A percentile compares a stretch with the other conserved stretches of the same genome.
These are phyloP conservation scores for Cyanoliseus patagonus DNA, from an alignment of 2,113 vertebrate genomes.

Conservation along the genomic window DNA sequence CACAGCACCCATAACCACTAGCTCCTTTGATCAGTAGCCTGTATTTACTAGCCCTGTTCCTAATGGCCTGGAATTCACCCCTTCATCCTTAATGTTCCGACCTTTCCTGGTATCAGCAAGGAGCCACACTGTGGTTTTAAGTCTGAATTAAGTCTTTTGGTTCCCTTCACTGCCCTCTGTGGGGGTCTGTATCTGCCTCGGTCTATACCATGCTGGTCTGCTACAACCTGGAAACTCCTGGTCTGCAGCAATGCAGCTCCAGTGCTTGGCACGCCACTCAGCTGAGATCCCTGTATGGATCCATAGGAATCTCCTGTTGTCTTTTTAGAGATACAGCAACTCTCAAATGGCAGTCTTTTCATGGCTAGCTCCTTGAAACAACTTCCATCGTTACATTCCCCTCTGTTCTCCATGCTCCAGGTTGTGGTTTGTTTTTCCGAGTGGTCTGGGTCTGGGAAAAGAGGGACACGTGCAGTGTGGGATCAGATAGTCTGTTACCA, in stretches of 20 bases:
- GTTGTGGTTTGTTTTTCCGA: background rate
- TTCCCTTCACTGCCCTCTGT: background rate
- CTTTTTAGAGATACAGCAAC: background rate
- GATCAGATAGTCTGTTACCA: background rate
- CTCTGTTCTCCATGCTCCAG: background rate
- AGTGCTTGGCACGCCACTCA: background rate
- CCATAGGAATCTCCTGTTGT: background rate
- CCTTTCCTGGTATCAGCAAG: background rate
- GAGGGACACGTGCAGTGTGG: background rate
- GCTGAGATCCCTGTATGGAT: background rate
- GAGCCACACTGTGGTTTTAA: background rate
- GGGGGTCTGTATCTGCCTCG: background rate
- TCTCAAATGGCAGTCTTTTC: background rate
- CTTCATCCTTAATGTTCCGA: background rate
- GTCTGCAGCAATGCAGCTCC: background rate
- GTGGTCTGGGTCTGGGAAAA: background rate
- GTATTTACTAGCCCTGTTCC: background rate
- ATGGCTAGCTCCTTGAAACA: background rate
- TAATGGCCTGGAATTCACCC: background rate
- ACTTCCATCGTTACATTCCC: background rate
- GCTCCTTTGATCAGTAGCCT: background rate
- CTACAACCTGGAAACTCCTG: background rate
- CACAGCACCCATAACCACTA: background rate
- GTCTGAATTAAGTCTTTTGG: background rate
- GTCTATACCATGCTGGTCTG: background rate